Evolutionary conservation across 2,888 invertebrate genomes (phyloP), one percentile per base, ranked within the genome.

Genomic region (Tipula lateralis): DNA sequence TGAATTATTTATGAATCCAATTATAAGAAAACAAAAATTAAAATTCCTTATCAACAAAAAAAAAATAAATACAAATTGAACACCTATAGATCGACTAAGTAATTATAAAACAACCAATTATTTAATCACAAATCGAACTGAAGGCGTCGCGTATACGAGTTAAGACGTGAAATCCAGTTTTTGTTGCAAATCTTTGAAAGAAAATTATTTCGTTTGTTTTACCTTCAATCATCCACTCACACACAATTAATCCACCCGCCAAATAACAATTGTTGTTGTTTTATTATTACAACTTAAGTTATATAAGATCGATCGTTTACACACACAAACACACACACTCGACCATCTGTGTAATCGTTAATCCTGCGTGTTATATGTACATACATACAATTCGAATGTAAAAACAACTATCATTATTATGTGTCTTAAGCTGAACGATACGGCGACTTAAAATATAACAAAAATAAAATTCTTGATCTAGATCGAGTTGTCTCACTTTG

Each of bases 401-500:
- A 30, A 83, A 83, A 83, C 83, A 83, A 83, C 83, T 83, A 83
- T 83, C 83, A 83, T 83, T 83, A 12, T 12, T 36, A 12, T 7
- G 36, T 5, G 36, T 36, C 36, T 36, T 9, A 12, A 2, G n/a
- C n/a, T n/a, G 29, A 16, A 30, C 32, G 30, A n/a, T 82, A 30
- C 16, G 66, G n/a, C 19, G 66, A 30, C n/a, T 82, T 30, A 82
- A n/a, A 82, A 24, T 29, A 80, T 13, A 1, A 80, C 7, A 83
- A 29, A 30, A 83, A 83, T 29, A 36, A 83, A 16, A 83, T 83
- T 83, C 83, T 83, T 83, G 83, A 82, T 82, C 82, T 82, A 83
- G 83, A 83, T 83, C 83, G 30, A 34, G 83, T 83, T 83, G 34
- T 83, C 34, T 83, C 83, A 34, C 34, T 83, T 83, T 36, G 36